Evolutionary conservation across 1,140 invertebrate species (phyloP).

Genomic region (Pemphigus obesinymphae): DNA sequence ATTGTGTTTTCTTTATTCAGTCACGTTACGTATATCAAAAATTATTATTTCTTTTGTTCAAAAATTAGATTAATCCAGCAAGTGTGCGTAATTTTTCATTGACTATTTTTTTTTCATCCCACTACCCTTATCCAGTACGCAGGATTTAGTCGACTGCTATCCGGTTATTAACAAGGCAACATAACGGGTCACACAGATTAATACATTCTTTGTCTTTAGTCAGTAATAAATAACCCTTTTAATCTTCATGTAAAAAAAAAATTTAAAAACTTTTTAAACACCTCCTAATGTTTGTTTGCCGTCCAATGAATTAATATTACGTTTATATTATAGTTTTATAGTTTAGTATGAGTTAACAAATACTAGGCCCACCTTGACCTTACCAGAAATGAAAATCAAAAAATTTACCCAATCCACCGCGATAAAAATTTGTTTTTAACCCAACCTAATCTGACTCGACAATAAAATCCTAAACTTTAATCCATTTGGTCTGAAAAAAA

Average conservation of each 20-base stretch:
- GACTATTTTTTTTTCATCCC: background rate
- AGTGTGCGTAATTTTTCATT: background rate
- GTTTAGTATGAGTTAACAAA: no score
- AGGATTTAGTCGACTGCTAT: background rate
- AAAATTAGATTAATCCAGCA: conserved; percentile 8
- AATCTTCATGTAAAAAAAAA: background rate
- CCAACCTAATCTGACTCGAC: no score
- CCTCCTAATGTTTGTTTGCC: background rate
- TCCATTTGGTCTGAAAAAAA: no score
- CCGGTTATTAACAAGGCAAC: background rate
- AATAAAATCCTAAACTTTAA: no score
- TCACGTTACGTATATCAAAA: background rate
- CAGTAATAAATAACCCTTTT: background rate
- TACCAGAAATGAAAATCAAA: no score
- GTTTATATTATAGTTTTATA: background rate
- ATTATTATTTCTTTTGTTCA: conserved; percentile 10
- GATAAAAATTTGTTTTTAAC: no score
- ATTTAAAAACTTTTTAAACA: background rate
- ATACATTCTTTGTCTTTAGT: background rate
- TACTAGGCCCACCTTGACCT: no score
- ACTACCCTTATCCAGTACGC: background rate
- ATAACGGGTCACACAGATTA: background rate
- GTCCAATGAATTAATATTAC: background rate
- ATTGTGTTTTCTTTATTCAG: background rate
- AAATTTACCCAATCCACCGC: no score